Conservation (phyloP, 2,113 vertebrate species). For the Pseudonaja textilis region DNA sequence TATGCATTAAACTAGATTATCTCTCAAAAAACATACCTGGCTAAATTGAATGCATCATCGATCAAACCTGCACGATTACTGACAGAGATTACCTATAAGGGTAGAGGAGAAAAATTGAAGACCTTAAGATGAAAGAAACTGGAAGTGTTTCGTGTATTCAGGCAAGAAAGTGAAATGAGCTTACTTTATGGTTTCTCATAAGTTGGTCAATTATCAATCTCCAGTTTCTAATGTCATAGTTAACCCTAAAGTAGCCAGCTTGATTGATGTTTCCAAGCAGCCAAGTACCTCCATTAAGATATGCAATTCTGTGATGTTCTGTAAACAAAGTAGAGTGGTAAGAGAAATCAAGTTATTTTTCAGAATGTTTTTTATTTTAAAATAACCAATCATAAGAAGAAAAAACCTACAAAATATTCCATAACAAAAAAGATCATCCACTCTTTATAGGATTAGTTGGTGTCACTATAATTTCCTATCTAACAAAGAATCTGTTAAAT, state of each 20-base stretch:
- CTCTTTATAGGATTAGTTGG: background rate
- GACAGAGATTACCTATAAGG: conserved; percentile 86
- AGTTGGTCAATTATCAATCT: conserved; percentile 90
- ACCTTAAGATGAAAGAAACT: conserved; percentile 57
- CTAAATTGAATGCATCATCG: conserved; percentile 94
- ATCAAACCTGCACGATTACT: conserved; percentile 95
- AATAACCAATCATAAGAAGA: background rate
- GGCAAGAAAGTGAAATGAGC: conserved; percentile 41
- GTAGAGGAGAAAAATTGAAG: conserved; percentile 55
- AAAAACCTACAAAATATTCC: background rate
- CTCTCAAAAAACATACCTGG: conserved; percentile 82
- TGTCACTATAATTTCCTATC: background rate
- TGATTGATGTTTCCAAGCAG: conserved; percentile 96
- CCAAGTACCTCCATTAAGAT: conserved; percentile 83
- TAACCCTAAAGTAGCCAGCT: conserved; percentile 96
- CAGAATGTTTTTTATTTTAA: background rate
- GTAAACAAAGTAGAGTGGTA: conserved; percentile 47
- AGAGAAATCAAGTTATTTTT: conserved; percentile 16
- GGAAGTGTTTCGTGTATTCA: conserved; percentile 33
- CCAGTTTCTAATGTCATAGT: conserved; percentile 97
- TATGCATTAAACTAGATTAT: conserved; percentile 54
- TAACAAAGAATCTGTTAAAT: background rate
- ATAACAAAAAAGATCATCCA: background rate
- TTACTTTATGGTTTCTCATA: conserved; percentile 85
- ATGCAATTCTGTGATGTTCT: conserved; percentile 85